Base-by-base conservation (phyloP, 1,140 invertebrate species). In the Aphidius ervi region DNA sequence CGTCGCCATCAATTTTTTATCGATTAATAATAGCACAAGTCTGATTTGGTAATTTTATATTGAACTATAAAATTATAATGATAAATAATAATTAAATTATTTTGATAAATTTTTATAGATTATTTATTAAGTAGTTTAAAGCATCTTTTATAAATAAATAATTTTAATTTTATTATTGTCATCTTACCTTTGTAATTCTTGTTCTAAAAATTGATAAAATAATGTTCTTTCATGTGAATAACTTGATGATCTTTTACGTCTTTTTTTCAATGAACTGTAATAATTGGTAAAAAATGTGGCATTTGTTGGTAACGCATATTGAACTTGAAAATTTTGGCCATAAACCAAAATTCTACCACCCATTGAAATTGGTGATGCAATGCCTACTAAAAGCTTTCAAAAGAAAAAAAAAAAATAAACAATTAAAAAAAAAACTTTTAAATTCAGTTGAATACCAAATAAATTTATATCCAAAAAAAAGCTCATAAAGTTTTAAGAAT, bases 241-340 rank as follows among this genome's bases (percentile, higher is more conserved):
- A 40, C 41, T 23, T 23, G 9, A 20, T 43, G 23, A 57, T 49
- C 68, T 70, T 57, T 66, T 69, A 42, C 67, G 70, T 48, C 66
- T 66, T 62, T 52, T 46, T 9, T 46, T 57, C 45, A 65, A 54
- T 16, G 63, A 63, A 53, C 62, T 58, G 52, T 68, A 73, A 58
- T 68, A 71, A 46, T 77, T 65, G 4, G 74, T 75, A 68, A 80
- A 80, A 61, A 78, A 65, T 6, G 74, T 74, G 0, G 74, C 74
- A 58, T 82, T 82, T 39, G 66, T 72, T 9, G 81, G 81, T 40
- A 81, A n/a, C 6, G 63, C 46, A 59, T 77, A 82, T 66, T 82
- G 80, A 59, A 80, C 79, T 68, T 82, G 81, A 47, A 82, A 62
- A 67, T 81, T 81, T 48, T 77, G 73, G 0, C 70, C 74, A 60